phyloP scores from a whole-genome alignment of 2,113 vertebrate species.

The Psettodes erumei region DNA sequence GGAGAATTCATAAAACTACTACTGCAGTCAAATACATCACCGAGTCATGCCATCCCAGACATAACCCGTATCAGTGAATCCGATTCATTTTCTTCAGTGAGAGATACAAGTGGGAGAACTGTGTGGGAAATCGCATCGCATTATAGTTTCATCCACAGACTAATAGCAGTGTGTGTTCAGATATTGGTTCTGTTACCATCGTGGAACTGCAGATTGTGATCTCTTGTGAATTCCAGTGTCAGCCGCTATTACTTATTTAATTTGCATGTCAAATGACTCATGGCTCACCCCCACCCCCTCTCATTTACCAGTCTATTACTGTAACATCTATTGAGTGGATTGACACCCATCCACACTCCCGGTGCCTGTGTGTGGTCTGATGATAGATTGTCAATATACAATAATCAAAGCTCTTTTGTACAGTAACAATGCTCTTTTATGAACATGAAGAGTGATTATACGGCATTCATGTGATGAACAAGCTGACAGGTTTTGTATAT shows the following conservation, averaged over 20 bases:
- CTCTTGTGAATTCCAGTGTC: constrained; percentile 61
- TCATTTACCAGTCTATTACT: constrained; percentile 63
- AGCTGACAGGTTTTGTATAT: constrained; percentile 4
- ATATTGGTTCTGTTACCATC: constrained; percentile 64
- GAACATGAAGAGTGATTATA: constrained; percentile 12
- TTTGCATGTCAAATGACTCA: constrained; percentile 75
- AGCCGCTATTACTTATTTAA: constrained; percentile 72
- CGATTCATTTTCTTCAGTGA: constrained; percentile 39
- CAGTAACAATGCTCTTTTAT: constrained; percentile 27
- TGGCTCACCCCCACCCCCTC: not conserved
- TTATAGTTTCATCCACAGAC: constrained; percentile 51
- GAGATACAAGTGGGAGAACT: constrained; percentile 44
- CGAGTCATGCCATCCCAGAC: constrained; percentile 17
- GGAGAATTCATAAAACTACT: not conserved
- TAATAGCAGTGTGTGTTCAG: constrained; percentile 64
- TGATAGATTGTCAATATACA: constrained; percentile 31
- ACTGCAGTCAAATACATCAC: constrained; percentile 11
- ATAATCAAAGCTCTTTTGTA: constrained; percentile 30
- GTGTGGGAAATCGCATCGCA: constrained; percentile 72
- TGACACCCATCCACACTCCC: constrained; percentile 54
- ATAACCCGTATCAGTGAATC: constrained; percentile 32
- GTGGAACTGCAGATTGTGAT: constrained; percentile 56
- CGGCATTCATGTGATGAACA: constrained; percentile 16
- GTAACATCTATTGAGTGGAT: constrained; percentile 57
- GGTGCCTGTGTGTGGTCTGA: constrained; percentile 20